These are phyloP conservation scores for Coranthus polyacanthus DNA, from an alignment of 2,797 vertebrate genomes.

Conservation along the genomic window DNA sequence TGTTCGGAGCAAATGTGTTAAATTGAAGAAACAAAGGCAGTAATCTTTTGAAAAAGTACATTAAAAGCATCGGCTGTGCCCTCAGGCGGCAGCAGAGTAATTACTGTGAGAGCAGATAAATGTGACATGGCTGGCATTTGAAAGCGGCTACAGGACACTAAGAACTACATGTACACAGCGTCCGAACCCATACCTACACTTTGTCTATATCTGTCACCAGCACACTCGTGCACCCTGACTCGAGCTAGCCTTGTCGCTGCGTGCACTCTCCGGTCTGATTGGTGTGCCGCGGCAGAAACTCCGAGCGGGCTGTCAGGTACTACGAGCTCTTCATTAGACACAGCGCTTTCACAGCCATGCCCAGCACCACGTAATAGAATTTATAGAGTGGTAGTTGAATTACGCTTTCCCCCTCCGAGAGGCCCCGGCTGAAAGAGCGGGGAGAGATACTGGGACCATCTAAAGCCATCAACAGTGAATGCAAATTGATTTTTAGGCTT, in stretches of 20 bases:
- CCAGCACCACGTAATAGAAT: slow-evolving; percentile 71
- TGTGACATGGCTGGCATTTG: slow-evolving; percentile 12
- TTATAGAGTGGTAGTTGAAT: slow-evolving; percentile 76
- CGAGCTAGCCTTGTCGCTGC: slow-evolving; percentile 11
- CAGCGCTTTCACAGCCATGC: slow-evolving; percentile 65
- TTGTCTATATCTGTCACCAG: slow-evolving; percentile 21
- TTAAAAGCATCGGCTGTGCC: slow-evolving; percentile 9
- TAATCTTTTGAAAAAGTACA: slow-evolving; percentile 6
- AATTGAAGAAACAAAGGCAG: slow-evolving; percentile 37
- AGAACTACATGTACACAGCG: slow-evolving; percentile 14
- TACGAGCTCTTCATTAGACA: slow-evolving; percentile 72
- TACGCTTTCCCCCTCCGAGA: slow-evolving; percentile 55
- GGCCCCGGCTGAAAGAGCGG: slow-evolving; percentile 45
- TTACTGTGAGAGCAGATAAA: slow-evolving; percentile 1
- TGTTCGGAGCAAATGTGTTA: slow-evolving; percentile 18
- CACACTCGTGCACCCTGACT: slow-evolving; percentile 18
- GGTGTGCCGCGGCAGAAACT: slow-evolving; percentile 50
- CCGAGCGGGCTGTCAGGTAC: slow-evolving; percentile 55
- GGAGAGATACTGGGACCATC: slow-evolving; percentile 49
- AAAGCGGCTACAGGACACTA: background rate
- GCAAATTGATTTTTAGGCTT: slow-evolving; percentile 68
- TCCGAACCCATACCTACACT: slow-evolving; percentile 25
- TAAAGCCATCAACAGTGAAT: slow-evolving; percentile 34
- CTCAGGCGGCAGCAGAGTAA: background rate
- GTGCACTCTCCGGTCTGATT: slow-evolving; percentile 36